Conservation (phyloP, 2,113 vertebrate species). For the Phyllopteryx taeniolatus region DNA sequence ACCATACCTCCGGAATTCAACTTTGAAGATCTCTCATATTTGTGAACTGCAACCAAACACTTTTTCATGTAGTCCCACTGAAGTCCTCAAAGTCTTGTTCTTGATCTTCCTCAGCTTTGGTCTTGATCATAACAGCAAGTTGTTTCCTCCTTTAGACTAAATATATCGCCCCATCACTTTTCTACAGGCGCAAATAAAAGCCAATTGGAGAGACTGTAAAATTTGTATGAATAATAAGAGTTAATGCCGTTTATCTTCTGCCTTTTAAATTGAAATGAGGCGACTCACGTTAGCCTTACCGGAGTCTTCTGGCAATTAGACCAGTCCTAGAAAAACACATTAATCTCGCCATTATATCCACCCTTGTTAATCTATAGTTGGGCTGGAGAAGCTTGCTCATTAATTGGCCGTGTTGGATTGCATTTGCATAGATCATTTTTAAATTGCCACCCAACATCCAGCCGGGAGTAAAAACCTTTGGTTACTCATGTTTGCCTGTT, state of each 20-base stretch:
- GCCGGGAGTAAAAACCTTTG: slow-evolving; percentile 50
- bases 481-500: slow-evolving; percentile 57
- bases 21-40: background rate
- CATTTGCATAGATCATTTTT: slow-evolving; percentile 77
- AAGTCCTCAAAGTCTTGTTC: background rate
- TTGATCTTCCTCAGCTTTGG: background rate
- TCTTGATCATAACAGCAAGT: background rate
- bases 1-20: background rate
- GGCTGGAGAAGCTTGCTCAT: slow-evolving; percentile 68
- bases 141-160: background rate
- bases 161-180: too few relatives aligned
- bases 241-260: slow-evolving; percentile 35
- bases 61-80: too few relatives aligned
- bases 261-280: slow-evolving; percentile 47
- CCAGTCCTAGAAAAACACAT: slow-evolving; percentile 75
- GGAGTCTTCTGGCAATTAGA: slow-evolving; percentile 73
- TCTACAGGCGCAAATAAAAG: slow-evolving; percentile 14
- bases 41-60: background rate
- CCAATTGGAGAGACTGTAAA: slow-evolving; percentile 30
- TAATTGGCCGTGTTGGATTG: slow-evolving; percentile 75
- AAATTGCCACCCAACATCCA: slow-evolving; percentile 67
- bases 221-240: slow-evolving; percentile 52
- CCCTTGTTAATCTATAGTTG: slow-evolving; percentile 73
- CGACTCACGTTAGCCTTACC: slow-evolving; percentile 56
- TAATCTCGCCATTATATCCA: slow-evolving; percentile 77